phyloP scores from a whole-genome alignment of 2,888 invertebrate genomes.

The Drosophila helvetica region DNA sequence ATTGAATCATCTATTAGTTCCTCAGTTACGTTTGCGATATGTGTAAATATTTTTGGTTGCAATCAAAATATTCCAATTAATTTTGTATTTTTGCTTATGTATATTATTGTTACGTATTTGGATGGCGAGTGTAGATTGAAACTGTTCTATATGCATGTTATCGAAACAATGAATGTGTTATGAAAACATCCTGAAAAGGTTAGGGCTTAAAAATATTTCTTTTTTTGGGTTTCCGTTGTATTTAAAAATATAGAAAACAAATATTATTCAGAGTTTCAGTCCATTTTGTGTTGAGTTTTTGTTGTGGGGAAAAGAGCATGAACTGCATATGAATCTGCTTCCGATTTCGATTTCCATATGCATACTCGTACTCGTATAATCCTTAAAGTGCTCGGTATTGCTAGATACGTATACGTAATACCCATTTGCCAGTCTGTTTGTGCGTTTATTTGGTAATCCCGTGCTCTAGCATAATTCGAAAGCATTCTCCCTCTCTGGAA shows the following conservation, averaged over 20 bases:
- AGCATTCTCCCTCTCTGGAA: not conserved
- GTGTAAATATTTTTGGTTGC: constrained; percentile 20
- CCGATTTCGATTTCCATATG: constrained; percentile 17
- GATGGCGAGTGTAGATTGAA: constrained; percentile 23
- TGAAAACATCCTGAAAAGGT: not conserved
- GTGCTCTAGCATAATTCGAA: constrained; percentile 14
- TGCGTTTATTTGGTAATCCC: constrained; percentile 42
- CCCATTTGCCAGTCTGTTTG: constrained; percentile 28
- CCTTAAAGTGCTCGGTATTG: constrained; percentile 12
- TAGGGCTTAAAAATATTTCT: not conserved
- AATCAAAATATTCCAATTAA: constrained; percentile 35
- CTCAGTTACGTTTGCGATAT: constrained; percentile 27
- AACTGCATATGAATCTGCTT: constrained; percentile 10
- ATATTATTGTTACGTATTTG: constrained; percentile 36
- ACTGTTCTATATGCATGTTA: constrained; percentile 26
- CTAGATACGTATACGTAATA: not conserved
- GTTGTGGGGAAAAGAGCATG: not conserved
- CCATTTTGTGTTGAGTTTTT: not conserved
- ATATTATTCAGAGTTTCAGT: not conserved
- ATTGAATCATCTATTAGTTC: constrained; percentile 23
- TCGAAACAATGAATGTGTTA: not conserved
- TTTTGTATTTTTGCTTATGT: constrained; percentile 21
- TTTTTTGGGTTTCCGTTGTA: not conserved
- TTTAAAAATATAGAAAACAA: not conserved
- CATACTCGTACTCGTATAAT: constrained; percentile 4